Conservation (phyloP, 2,797 vertebrate genomes). For the Sphenodon punctatus region DNA sequence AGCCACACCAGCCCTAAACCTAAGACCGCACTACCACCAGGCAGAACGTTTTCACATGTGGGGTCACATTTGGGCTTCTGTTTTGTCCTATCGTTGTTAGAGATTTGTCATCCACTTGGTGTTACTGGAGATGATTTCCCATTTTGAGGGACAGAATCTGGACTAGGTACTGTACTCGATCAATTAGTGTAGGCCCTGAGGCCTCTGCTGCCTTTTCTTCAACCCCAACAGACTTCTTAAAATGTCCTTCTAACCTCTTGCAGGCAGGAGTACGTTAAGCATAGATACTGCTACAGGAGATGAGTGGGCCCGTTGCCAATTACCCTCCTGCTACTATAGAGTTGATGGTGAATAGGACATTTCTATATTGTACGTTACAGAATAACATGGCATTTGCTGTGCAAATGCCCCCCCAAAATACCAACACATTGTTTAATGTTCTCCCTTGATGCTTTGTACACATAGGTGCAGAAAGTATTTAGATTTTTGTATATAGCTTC, state of each 20-base stretch:
- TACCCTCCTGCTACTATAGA: not conserved
- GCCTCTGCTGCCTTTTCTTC: not conserved
- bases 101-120: too few species aligned
- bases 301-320: not conserved
- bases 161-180: not conserved
- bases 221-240: not conserved
- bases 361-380: too few species aligned
- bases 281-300: not conserved
- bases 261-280: not conserved
- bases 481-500: too few species aligned
- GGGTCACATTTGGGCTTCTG: too few species aligned
- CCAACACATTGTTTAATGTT: too few species aligned
- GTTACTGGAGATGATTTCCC: not conserved
- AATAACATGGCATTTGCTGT: too few species aligned
- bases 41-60: not conserved
- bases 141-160: not conserved
- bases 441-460: too few species aligned
- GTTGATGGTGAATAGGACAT: too few species aligned
- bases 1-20: too few species aligned
- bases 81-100: too few species aligned
- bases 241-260: not conserved
- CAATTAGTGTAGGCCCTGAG: not conserved
- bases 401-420: too few species aligned
- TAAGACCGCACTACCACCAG: not conserved
- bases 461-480: too few species aligned